These are phyloP conservation scores for Apogon hyalosoma DNA, from an alignment of 2,797 vertebrate genomes.

Conservation along the genomic window DNA sequence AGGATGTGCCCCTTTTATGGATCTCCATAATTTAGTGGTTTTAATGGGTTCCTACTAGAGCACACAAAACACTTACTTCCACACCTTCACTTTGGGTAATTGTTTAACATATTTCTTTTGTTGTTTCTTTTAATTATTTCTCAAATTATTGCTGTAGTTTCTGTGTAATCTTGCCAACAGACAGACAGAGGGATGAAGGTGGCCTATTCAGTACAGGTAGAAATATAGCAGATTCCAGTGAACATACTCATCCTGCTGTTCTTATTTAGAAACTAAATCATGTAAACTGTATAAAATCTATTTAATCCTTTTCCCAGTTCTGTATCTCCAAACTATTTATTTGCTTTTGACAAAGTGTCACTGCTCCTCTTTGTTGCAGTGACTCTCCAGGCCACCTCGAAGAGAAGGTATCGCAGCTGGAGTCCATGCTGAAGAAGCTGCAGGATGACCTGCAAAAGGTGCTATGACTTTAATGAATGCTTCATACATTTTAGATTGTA, in stretches of 20 bases:
- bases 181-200: too few relatives aligned
- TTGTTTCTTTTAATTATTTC: background rate
- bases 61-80: too few relatives aligned
- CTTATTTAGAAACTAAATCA: background rate
- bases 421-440: slow-evolving; percentile 90
- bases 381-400: slow-evolving; percentile 87
- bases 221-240: background rate
- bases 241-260: slow-evolving; percentile 13
- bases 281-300: background rate
- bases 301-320: background rate
- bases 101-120: background rate
- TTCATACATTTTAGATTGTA: slow-evolving; percentile 28
- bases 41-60: too few relatives aligned
- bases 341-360: slow-evolving; percentile 33
- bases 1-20: too few relatives aligned
- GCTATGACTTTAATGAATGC: slow-evolving; percentile 77
- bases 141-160: too few relatives aligned
- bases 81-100: too few relatives aligned
- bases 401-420: slow-evolving; percentile 92
- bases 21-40: too few relatives aligned
- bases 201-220: too few relatives aligned
- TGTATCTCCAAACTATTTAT: background rate
- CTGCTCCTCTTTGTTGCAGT: slow-evolving; percentile 71
- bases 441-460: slow-evolving; percentile 95
- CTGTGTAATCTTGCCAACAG: too few relatives aligned